Conservation (phyloP, 2,797 vertebrate species). For the Epinephelus awoara region DNA sequence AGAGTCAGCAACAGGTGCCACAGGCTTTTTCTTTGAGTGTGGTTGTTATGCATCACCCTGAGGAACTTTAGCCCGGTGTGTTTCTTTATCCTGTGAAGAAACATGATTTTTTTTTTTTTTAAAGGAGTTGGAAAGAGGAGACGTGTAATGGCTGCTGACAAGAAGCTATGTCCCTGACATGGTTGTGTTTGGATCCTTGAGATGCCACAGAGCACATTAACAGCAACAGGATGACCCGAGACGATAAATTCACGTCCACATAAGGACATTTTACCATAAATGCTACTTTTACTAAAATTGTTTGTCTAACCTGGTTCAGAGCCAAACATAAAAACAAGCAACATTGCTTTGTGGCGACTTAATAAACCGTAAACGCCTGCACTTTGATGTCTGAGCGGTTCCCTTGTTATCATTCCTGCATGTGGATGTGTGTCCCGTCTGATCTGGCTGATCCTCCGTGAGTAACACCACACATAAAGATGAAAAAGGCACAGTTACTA, state of each 20-base stretch:
- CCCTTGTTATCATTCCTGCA: constrained; percentile 67
- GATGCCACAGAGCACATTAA: constrained; percentile 26
- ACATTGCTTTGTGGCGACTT: constrained; percentile 22
- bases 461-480: constrained; percentile 66
- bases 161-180: constrained; percentile 15
- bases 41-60: constrained; percentile 43
- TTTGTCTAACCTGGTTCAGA: constrained; percentile 24
- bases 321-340: constrained; percentile 31
- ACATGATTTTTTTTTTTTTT: constrained; percentile 31
- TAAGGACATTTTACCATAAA: constrained; percentile 6
- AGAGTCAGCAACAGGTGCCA: constrained; percentile 72
- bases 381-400: constrained; percentile 59
- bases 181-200: constrained; percentile 35
- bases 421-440: constrained; percentile 52
- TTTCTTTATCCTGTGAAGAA: constrained; percentile 36
- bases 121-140: constrained; percentile 25
- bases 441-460: constrained; percentile 56
- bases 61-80: constrained; percentile 29
- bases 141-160: constrained; percentile 37
- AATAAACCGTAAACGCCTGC: constrained; percentile 40
- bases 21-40: constrained; percentile 32
- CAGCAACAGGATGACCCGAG: constrained; percentile 7
- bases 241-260: constrained; percentile 11
- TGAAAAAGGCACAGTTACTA: constrained; percentile 60
- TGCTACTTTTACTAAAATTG: not conserved